A percentile compares a stretch with the other conserved stretches of the same genome.
These are phyloP conservation scores for Drosophila busckii DNA, from an alignment of 1,140 invertebrate species.

Conservation along the genomic window DNA sequence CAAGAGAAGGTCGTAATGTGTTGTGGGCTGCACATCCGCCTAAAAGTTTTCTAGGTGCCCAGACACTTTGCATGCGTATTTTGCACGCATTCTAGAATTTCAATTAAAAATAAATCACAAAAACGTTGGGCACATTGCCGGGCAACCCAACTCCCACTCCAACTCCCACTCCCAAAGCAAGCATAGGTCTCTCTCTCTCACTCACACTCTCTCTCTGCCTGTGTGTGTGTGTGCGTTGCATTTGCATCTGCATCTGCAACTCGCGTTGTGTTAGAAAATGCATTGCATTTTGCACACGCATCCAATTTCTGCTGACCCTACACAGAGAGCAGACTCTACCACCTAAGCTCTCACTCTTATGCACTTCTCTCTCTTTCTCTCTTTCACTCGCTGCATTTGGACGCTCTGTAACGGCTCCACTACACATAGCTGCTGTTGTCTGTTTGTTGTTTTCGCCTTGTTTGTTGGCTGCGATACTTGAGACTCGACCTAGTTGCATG, in stretches of 20 bases:
- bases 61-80: slow-evolving; percentile 78
- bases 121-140: slow-evolving; percentile 53
- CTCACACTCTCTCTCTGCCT: slow-evolving; percentile 9
- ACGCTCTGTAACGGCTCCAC: too few species aligned
- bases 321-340: slow-evolving; percentile 19
- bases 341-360: slow-evolving; percentile 3
- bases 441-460: too few species aligned
- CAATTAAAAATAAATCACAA: slow-evolving; percentile 79
- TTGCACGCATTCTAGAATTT: slow-evolving; percentile 79
- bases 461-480: slow-evolving; percentile 66
- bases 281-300: slow-evolving; percentile 71
- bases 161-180: slow-evolving; percentile 14
- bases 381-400: neutral
- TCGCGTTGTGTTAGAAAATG: slow-evolving; percentile 73
- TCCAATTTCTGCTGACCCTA: slow-evolving; percentile 56
- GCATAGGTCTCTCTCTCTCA: neutral
- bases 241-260: slow-evolving; percentile 68
- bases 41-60: slow-evolving; percentile 66
- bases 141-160: slow-evolving; percentile 13
- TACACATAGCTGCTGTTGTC: neutral
- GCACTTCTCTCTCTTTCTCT: neutral
- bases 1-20: slow-evolving; percentile 9
- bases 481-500: slow-evolving; percentile 22
- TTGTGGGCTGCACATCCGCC: slow-evolving; percentile 12
- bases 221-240: slow-evolving; percentile 30